Percentiles rank a stretch among this genome's conserved stretches.
Conservation (phyloP, 2,113 vertebrate genomes). For the Nothocercus julius region DNA sequence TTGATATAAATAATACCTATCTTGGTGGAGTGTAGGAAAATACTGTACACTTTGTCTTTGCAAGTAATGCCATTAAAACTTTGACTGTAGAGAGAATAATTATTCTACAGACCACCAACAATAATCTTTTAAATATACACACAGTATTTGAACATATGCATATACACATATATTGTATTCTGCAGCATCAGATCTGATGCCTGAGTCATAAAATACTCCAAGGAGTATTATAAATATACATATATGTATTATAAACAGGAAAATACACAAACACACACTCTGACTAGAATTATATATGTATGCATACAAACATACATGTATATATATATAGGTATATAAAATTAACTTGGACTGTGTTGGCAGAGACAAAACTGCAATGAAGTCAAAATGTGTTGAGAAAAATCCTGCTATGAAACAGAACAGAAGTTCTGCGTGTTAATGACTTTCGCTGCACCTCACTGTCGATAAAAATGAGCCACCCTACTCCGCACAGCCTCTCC, state of each 20-base stretch:
- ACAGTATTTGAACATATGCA: constrained; percentile 73
- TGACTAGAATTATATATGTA: constrained; percentile 51
- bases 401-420: constrained; percentile 47
- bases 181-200: constrained; percentile 80
- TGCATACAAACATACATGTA: constrained; percentile 44
- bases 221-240: constrained; percentile 75
- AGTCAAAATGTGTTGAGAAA: constrained; percentile 48
- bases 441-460: constrained; percentile 38
- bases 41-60: constrained; percentile 77
- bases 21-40: constrained; percentile 83
- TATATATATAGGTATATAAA: constrained; percentile 39
- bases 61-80: constrained; percentile 77
- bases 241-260: constrained; percentile 74
- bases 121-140: constrained; percentile 78
- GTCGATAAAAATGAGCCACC: constrained; percentile 56
- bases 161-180: constrained; percentile 77
- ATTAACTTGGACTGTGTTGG: constrained; percentile 39
- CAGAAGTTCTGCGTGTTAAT: constrained; percentile 41
- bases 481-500: constrained; percentile 44
- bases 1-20: constrained; percentile 76
- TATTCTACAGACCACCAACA: constrained; percentile 77
- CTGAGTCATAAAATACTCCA: constrained; percentile 78
- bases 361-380: constrained; percentile 52
- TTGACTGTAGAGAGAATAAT: constrained; percentile 59
- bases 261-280: constrained; percentile 69